Evolutionary conservation across 2,888 invertebrate species (phyloP), one percentile per base, ranked within the genome.

Genomic region (Anorthoa munda): DNA sequence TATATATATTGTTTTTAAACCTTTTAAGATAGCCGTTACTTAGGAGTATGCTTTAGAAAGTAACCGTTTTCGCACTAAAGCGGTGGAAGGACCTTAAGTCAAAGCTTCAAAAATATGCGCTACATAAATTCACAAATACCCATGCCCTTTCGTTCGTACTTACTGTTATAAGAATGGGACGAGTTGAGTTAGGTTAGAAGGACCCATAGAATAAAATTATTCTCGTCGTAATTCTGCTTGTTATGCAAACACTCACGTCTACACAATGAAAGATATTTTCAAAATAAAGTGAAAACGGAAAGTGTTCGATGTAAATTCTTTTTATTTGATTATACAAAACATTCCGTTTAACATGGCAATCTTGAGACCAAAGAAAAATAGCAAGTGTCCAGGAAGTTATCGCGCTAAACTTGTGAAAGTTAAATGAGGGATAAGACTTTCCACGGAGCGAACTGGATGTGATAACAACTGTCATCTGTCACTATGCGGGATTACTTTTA

Each of bases 401-500:
- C 59, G 55, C 65, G 51, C 9, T 48, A 46, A 82, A 81, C 56
- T 81, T 78, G 51, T 70, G 66, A 23, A 81, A 82, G 73, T 81
- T 81, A 73, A 81, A 80, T 69, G 82, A 80, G 78, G 68, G 80
- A 82, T 73, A 78, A 70, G 72, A 58, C 50, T 70, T 73, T 78
- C 64, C 64, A 61, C 69, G 63, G 59, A 56, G 60, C 65, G 69
- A 56, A 53, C 45, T 48, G 45, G 66, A 26, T 58, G 66, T 48
- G 67, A 69, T 67, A 72, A 61, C 72, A 82, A 78, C 69, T 77
- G 79, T 69, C 69, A 65, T 64, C 70, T 76, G 70, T 81, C 70
- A 81, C 46, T 64, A 61, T 56, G 66, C 69, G 59, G 63, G 48
- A 65, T 56, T 60, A 65, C 53, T 61, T 55, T 53, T 65, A 61